Conservation (phyloP, 1,140 invertebrate genomes). For the Nomia melanderi region DNA sequence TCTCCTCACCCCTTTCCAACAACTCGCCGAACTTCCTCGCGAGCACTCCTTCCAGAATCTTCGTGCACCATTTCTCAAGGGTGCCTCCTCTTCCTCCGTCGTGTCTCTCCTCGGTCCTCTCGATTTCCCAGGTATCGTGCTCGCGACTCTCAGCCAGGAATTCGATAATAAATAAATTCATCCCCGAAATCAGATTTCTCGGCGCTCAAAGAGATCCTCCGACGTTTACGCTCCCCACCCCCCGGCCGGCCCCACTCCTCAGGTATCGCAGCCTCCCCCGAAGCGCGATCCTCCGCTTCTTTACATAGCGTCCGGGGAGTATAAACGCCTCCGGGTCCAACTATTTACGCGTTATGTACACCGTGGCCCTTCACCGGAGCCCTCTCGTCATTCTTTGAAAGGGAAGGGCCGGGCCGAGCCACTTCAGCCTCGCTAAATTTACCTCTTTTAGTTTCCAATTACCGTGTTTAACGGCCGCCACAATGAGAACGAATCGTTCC, state of each 20-base stretch:
- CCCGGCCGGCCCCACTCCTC: background rate
- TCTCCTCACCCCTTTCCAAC: too few relatives aligned
- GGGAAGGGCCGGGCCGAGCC: background rate
- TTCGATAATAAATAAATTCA: conserved; percentile 24
- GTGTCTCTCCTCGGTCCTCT: too few relatives aligned
- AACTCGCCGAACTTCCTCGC: too few relatives aligned
- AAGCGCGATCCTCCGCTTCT: conserved; percentile 20
- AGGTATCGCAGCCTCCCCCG: background rate
- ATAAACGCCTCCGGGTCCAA: conserved; percentile 35
- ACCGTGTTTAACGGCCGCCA: background rate
- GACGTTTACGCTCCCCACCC: conserved; percentile 2
- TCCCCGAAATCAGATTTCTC: conserved; percentile 48
- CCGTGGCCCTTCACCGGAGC: background rate
- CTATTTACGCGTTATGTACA: conserved; percentile 34
- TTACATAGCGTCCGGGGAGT: background rate
- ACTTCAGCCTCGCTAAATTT: conserved; percentile 16
- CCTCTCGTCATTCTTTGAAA: conserved; percentile 8
- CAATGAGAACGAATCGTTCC: conserved; percentile 9
- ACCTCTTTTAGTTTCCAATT: conserved; percentile 8
- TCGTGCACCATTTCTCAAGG: too few relatives aligned
- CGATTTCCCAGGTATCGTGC: too few relatives aligned
- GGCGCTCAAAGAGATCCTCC: conserved; percentile 31
- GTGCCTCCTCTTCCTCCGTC: too few relatives aligned
- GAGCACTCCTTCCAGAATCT: too few relatives aligned
- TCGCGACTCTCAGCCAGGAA: background rate